Evolutionary conservation across 1,140 invertebrate species (phyloP).

Genomic region (Bombus superbus): DNA sequence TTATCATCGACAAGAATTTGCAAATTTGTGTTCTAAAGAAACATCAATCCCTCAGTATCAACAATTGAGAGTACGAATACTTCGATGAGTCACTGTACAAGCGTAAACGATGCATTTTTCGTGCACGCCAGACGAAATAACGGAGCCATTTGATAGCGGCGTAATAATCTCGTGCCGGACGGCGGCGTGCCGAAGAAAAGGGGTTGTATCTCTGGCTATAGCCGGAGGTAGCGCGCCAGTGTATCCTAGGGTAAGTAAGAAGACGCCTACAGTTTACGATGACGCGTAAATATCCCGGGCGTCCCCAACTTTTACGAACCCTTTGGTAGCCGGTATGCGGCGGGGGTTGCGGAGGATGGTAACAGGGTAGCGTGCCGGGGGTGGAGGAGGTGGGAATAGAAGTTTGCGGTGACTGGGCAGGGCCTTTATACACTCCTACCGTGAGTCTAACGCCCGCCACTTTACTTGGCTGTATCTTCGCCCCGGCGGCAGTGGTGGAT

Average conservation of each 20-base stretch:
- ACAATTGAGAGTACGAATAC: not conserved
- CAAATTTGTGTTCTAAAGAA: accelerated
- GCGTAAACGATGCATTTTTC: not conserved
- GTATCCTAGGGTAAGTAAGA: constrained; percentile 68
- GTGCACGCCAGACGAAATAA: constrained; percentile 15
- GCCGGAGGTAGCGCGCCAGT: constrained; percentile 26
- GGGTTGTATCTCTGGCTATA: constrained; percentile 56
- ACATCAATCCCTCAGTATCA: not conserved
- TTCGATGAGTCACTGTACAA: not conserved
- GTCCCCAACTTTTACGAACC: constrained; percentile 75
- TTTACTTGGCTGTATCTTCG: constrained; percentile 73
- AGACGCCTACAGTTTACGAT: constrained; percentile 71
- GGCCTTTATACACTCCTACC: constrained; percentile 76
- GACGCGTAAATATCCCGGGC: constrained; percentile 73
- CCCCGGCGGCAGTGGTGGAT: constrained; percentile 60
- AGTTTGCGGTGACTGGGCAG: constrained; percentile 74
- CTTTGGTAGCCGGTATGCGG: constrained; percentile 53
- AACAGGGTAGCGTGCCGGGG: not conserved
- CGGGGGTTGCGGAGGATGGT: constrained; percentile 20
- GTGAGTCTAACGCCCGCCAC: constrained; percentile 66
- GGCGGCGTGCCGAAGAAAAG: constrained; percentile 51
- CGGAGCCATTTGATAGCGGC: constrained; percentile 53
- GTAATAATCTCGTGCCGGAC: constrained; percentile 56
- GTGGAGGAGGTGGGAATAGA: constrained; percentile 35
- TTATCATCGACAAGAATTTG: accelerated